These are phyloP conservation scores for Pogoniulus pusillus DNA, from an alignment of 2,797 vertebrate species.

Conservation along the genomic window DNA sequence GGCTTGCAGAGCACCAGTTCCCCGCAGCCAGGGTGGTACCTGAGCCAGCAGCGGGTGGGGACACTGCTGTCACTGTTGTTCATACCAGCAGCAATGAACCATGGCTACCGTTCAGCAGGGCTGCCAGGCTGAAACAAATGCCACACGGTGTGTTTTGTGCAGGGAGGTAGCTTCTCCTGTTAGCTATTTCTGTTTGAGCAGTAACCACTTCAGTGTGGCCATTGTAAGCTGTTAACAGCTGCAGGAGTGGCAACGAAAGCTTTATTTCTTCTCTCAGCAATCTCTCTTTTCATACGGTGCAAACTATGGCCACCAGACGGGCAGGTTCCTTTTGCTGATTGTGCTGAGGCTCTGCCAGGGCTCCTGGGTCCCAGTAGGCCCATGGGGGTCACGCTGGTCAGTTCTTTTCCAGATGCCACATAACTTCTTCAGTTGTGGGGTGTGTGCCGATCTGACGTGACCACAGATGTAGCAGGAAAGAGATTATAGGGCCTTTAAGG, in stretches of 20 bases:
- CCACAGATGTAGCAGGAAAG: neutral
- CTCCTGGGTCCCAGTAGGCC: neutral
- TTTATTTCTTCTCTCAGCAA: neutral
- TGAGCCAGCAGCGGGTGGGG: neutral
- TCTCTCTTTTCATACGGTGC: neutral
- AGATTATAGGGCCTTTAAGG: neutral
- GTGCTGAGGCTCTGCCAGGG: neutral
- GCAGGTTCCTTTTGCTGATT: neutral
- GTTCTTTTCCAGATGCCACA: neutral
- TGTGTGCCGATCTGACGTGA: neutral
- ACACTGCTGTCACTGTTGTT: neutral
- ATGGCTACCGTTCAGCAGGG: neutral
- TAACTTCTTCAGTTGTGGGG: neutral
- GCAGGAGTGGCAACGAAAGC: neutral
- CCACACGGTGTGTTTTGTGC: accelerated
- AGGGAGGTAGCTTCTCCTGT: neutral
- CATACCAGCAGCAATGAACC: accelerated
- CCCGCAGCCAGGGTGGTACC: neutral
- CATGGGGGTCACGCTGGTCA: neutral
- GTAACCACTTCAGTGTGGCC: neutral
- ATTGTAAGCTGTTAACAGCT: neutral
- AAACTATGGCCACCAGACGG: accelerated
- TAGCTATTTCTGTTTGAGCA: neutral
- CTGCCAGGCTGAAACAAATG: neutral
- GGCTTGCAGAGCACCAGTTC: neutral